phyloP scores from a whole-genome alignment of 2,113 vertebrate genomes.

The Ahaetulla prasina region DNA sequence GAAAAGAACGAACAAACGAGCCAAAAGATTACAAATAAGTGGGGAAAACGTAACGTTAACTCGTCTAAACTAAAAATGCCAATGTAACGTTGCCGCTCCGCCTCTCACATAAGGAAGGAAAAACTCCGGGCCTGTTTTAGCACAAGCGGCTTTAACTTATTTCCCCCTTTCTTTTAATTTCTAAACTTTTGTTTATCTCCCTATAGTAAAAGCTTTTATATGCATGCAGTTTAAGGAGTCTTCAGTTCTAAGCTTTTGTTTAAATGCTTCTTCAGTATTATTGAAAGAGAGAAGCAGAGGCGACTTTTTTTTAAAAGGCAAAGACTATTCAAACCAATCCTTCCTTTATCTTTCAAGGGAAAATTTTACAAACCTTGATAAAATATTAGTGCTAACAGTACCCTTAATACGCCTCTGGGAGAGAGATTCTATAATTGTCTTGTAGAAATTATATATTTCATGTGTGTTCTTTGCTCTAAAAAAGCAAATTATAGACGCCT shows the following conservation, averaged over 20 bases:
- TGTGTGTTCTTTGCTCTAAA: neutral
- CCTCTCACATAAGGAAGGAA: neutral
- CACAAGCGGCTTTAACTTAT: no score
- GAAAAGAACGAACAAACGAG: no score
- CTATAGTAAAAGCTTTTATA: neutral
- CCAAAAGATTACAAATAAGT: no score
- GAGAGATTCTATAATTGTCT: neutral
- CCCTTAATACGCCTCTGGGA: neutral
- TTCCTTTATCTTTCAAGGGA: neutral
- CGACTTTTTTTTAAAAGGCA: neutral
- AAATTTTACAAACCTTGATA: neutral
- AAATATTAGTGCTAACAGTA: neutral
- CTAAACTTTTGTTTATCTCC: neutral
- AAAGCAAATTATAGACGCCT: neutral
- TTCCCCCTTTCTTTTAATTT: neutral
- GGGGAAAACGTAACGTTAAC: no score
- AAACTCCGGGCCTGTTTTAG: neutral
- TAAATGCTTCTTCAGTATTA: neutral
- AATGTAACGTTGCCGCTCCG: no score
- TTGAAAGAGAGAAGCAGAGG: neutral
- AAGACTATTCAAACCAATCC: neutral
- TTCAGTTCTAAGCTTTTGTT: neutral
- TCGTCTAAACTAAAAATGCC: no score
- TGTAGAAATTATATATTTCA: neutral
- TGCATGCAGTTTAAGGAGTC: neutral